phyloP scores from a whole-genome alignment of 1,140 invertebrate species.

The Drosophila prosaltans region DNA sequence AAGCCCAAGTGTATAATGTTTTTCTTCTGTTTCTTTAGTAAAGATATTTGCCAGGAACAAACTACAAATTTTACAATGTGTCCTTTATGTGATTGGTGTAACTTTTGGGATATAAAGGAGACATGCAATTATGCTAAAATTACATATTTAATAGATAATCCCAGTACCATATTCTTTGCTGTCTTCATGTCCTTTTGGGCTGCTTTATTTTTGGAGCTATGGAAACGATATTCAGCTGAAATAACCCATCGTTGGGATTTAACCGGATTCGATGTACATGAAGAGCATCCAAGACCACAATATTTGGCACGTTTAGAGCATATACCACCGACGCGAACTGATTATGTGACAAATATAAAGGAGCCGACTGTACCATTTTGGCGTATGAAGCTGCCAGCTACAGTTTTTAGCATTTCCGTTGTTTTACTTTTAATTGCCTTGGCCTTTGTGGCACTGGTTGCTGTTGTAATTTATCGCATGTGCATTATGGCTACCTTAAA shows the following conservation, averaged over 20 bases:
- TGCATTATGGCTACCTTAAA: conserved; percentile 90
- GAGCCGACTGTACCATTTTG: conserved; percentile 95
- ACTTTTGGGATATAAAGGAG: conserved; percentile 94
- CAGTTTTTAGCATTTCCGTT: conserved; percentile 92
- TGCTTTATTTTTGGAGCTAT: conserved; percentile 94
- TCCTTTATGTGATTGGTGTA: conserved; percentile 93
- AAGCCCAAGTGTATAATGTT: not conserved
- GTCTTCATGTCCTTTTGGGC: conserved; percentile 99
- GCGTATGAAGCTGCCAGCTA: conserved; percentile 92
- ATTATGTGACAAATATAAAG: conserved; percentile 88
- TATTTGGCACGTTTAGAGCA: conserved; percentile 90
- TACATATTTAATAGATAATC: conserved; percentile 98
- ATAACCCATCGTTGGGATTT: conserved; percentile 96
- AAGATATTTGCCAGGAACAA: conserved; percentile 91
- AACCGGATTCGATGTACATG: conserved; percentile 92
- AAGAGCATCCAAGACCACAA: conserved; percentile 94
- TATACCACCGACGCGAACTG: conserved; percentile 86
- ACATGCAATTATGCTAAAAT: conserved; percentile 94
- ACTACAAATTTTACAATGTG: conserved; percentile 88
- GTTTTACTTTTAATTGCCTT: conserved; percentile 91
- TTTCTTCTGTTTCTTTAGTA: conserved; percentile 84
- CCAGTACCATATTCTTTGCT: conserved; percentile 96
- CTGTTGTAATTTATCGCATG: conserved; percentile 96
- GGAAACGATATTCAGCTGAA: conserved; percentile 96
- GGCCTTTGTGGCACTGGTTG: conserved; percentile 93